phyloP scores from a whole-genome alignment of 2,797 vertebrate genomes.

The Jordanella pulchra region DNA sequence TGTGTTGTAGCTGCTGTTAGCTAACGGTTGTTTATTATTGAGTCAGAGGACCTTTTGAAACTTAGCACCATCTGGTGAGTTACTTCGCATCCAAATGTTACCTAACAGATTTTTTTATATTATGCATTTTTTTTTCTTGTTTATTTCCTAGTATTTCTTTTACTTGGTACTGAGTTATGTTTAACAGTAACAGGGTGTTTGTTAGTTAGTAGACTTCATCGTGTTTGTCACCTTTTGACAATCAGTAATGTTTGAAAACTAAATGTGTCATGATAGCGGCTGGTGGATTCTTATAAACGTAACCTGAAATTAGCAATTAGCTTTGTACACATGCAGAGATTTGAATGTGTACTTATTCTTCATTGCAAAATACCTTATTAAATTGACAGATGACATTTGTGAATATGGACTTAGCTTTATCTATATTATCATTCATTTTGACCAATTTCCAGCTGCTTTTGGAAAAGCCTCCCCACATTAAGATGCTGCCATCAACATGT shows the following conservation, averaged over 20 bases:
- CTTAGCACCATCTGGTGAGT: conserved; percentile 7
- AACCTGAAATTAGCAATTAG: neutral
- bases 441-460: neutral
- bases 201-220: neutral
- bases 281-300: neutral
- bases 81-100: conserved; percentile 19
- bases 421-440: neutral
- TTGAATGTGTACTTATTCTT: too few species aligned
- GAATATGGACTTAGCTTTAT: neutral
- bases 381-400: neutral
- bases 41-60: neutral
- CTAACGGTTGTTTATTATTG: neutral
- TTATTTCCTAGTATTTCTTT: conserved; percentile 1
- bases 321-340: neutral
- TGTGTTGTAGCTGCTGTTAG: conserved; percentile 13
- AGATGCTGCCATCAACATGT: neutral
- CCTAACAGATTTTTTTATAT: conserved; percentile 24
- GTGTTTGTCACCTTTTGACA: neutral
- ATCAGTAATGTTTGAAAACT: neutral
- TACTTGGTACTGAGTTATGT: neutral
- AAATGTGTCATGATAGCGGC: conserved; percentile 15
- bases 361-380: neutral
- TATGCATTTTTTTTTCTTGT: neutral
- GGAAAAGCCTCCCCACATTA: neutral
- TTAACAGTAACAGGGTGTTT: neutral